Percentiles rank a stretch among this genome's conserved stretches.
Evolutionary conservation across 2,888 invertebrate genomes (phyloP).

Genomic region (Melikaiella ostensackeni): DNA sequence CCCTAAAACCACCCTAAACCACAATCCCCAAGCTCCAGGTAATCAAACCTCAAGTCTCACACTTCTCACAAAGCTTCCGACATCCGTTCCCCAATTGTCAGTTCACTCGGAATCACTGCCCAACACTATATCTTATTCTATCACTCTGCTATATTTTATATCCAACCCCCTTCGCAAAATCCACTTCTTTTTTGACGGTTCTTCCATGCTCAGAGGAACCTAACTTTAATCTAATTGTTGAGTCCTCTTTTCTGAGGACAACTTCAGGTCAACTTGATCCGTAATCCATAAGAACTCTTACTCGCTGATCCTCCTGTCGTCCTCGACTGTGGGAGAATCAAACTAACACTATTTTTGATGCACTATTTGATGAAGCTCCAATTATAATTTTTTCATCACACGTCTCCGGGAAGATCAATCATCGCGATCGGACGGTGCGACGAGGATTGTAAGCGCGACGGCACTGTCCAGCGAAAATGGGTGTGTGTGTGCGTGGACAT

Average conservation of each 20-base stretch:
- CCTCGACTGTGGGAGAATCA: conserved; percentile 22
- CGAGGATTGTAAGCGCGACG: conserved; percentile 27
- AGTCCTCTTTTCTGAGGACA: conserved; percentile 27
- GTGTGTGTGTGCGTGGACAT: conserved; percentile 41
- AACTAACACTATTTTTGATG: background rate
- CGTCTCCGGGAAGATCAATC: conserved; percentile 47
- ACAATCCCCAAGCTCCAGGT: conserved; percentile 15
- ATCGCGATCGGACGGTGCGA: conserved; percentile 46
- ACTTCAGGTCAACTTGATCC: conserved; percentile 51
- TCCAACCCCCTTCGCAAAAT: conserved; percentile 62
- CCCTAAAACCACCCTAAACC: conserved; percentile 4
- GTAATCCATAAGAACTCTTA: conserved; percentile 55
- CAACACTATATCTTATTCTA: conserved; percentile 59
- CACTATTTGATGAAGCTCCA: background rate
- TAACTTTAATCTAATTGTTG: background rate
- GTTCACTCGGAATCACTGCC: conserved; percentile 38
- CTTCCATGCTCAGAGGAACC: conserved; percentile 49
- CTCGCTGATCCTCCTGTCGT: conserved; percentile 36
- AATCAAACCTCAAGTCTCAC: conserved; percentile 29
- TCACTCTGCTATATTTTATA: conserved; percentile 63
- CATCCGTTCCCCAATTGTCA: conserved; percentile 7
- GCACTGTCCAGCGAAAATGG: conserved; percentile 26
- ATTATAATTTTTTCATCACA: background rate
- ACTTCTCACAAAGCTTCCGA: background rate
- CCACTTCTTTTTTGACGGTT: conserved; percentile 60